A percentile compares a stretch with the other conserved stretches of the same genome.
Conservation (phyloP, 2,888 invertebrate genomes). For the Perithous albicinctus region DNA sequence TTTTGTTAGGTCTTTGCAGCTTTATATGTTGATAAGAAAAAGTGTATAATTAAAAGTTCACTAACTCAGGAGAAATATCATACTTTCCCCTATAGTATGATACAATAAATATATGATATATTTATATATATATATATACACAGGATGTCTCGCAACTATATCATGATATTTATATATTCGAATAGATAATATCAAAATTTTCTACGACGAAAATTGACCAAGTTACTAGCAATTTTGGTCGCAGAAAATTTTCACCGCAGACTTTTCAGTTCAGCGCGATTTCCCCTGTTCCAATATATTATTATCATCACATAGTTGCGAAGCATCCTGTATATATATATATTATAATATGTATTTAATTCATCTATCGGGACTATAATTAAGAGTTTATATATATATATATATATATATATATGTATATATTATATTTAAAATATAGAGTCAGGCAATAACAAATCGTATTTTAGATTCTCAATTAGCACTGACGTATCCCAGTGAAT, state of each 20-base stretch:
- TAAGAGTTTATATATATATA: conserved; percentile 3
- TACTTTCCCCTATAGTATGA: conserved; percentile 45
- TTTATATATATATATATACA: conserved; percentile 13
- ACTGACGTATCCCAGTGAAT: conserved; percentile 54
- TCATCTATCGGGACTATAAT: conserved; percentile 30
- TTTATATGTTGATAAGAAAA: background rate
- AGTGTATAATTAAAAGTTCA: conserved; percentile 26
- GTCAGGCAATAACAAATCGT: conserved; percentile 55
- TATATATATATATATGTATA: no score
- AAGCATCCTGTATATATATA: no score
- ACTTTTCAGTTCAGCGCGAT: no score
- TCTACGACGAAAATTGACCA: no score
- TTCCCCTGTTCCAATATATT: no score
- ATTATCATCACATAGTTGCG: no score
- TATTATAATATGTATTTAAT: conserved; percentile 13
- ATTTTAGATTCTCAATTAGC: conserved; percentile 60
- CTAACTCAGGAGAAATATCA: conserved; percentile 7
- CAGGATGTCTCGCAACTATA: no score
- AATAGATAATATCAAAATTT: no score
- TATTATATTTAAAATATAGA: conserved; percentile 59
- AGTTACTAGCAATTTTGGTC: no score
- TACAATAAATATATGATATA: conserved; percentile 14
- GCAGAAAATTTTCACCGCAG: no score
- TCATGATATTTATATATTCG: no score
- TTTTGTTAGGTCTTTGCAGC: conserved; percentile 6